Evolutionary conservation across 1,140 invertebrate species (phyloP), one percentile per base, ranked within the genome.

Genomic region (Aphis craccivora): DNA sequence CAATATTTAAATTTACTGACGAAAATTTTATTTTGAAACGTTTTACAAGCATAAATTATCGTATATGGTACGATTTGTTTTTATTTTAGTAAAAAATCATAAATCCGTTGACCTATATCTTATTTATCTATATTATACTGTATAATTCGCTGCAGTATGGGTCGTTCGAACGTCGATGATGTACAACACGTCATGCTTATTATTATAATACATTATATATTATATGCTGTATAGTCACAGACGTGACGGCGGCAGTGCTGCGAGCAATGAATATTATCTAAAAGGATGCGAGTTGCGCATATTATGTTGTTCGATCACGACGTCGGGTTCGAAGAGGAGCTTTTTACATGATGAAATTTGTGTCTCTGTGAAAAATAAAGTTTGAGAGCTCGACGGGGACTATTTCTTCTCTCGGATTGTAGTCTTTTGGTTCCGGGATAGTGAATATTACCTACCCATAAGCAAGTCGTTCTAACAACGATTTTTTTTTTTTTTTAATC

Each of bases 291-390:
- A 76, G 60, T n/a, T n/a, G 60, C 11, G 60, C n/a, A 35, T 76
- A 76, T 76, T n/a, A n/a, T 76, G 60, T 86, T 86, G 45, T 45
- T 86, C 40, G 43, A 86, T 86, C 84, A 86, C 37, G 84, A 45
- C 11, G 60, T n/a, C 25, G 25, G 60, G 3, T 18, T 30, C 84
- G 84, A 86, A 86, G 25, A 5, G 43, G 25, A 86, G 84, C 84
- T 86, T 45, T 86, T 86, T 86, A 18, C 84, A 86, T 86, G 84
- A 86, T 86, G 84, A 86, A 86, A 86, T 86, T 86, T 86, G 84
- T 43, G 84, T 86, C 14, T 14, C 11, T 86, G 84, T 45, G 43
- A 86, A 86, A 86, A 86, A 86, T 86, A 86, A 86, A 11, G 9
- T 45, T 86, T 45, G 40, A 86, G 30, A 45, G 43, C 25, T 86